Percentiles rank a stretch among this genome's conserved stretches.
Evolutionary conservation across 2,113 vertebrate genomes (phyloP).

Genomic region (Corynorhinus townsendii): DNA sequence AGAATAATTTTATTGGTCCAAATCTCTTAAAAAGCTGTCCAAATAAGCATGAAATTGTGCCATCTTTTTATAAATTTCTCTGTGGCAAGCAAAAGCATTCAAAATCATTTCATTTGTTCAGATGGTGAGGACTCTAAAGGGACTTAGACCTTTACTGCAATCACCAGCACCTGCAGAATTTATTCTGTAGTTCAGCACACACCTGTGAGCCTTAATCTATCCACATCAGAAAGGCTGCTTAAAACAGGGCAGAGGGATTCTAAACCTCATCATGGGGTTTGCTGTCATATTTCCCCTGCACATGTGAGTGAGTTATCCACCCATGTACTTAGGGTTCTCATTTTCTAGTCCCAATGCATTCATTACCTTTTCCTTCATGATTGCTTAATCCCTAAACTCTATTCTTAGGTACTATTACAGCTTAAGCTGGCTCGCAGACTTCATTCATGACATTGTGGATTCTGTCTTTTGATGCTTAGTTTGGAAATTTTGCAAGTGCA

Average conservation of each 20-base stretch:
- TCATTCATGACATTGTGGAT: background rate
- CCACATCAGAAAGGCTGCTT: conserved; percentile 12
- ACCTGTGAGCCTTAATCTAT: conserved; percentile 61
- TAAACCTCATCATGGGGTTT: conserved; percentile 26
- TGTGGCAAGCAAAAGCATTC: conserved; percentile 64
- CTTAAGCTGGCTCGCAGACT: background rate
- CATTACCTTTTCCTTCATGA: background rate
- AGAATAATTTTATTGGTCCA: conserved; percentile 45
- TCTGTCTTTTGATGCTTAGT: background rate
- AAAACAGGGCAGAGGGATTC: conserved; percentile 7
- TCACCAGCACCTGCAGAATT: conserved; percentile 69
- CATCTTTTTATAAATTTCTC: conserved; percentile 66
- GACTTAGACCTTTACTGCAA: conserved; percentile 65
- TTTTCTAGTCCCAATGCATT: background rate
- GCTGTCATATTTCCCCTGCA: background rate
- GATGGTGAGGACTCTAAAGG: conserved; percentile 42
- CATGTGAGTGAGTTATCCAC: background rate
- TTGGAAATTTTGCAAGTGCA: background rate
- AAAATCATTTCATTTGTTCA: conserved; percentile 73
- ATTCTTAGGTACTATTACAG: background rate
- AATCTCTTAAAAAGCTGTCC: conserved; percentile 51
- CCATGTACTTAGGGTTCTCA: background rate
- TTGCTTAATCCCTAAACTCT: background rate
- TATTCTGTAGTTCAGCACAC: conserved; percentile 61
- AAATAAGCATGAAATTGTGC: conserved; percentile 56